These are phyloP conservation scores for roundworm (Caenorhabditis elegans) DNA, from an alignment of 1,140 invertebrate genomes.

Conservation along the genomic window DNA sequence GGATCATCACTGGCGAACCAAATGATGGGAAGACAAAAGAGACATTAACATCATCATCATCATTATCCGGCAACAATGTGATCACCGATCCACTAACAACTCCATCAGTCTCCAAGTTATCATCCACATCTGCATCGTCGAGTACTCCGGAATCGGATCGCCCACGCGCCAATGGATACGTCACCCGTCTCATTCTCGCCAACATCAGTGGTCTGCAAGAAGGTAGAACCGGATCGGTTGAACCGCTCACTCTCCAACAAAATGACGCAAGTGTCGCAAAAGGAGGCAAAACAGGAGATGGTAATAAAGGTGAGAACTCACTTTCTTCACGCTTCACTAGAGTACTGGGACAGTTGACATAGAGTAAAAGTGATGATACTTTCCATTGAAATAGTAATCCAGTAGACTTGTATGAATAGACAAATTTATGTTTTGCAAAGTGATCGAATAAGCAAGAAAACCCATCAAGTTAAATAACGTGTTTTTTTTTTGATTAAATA, in stretches of 20 bases:
- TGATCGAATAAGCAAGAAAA: no score
- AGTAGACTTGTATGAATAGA: no score
- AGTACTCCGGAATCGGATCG: not conserved
- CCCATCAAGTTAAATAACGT: no score
- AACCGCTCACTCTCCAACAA: slow-evolving; percentile 7
- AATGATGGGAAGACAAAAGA: slow-evolving; percentile 16
- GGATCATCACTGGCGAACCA: slow-evolving; percentile 34
- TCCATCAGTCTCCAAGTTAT: not conserved
- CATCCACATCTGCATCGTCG: not conserved
- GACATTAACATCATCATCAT: no score
- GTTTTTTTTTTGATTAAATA: no score
- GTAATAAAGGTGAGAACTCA: not conserved
- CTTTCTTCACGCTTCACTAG: not conserved
- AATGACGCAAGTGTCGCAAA: slow-evolving; percentile 19
- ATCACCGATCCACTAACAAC: slow-evolving; percentile 7
- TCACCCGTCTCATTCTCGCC: slow-evolving; percentile 21
- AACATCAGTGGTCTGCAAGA: not conserved
- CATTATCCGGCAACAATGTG: not conserved
- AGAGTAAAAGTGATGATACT: not conserved
- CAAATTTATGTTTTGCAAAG: no score
- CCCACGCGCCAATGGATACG: slow-evolving; percentile 1
- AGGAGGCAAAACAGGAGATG: not conserved
- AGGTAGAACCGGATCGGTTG: slow-evolving; percentile 1
- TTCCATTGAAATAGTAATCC: no score
- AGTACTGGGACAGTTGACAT: not conserved